Evolutionary conservation across 2,888 invertebrate genomes (phyloP).

Genomic region (Petrolisthes cinctipes): DNA sequence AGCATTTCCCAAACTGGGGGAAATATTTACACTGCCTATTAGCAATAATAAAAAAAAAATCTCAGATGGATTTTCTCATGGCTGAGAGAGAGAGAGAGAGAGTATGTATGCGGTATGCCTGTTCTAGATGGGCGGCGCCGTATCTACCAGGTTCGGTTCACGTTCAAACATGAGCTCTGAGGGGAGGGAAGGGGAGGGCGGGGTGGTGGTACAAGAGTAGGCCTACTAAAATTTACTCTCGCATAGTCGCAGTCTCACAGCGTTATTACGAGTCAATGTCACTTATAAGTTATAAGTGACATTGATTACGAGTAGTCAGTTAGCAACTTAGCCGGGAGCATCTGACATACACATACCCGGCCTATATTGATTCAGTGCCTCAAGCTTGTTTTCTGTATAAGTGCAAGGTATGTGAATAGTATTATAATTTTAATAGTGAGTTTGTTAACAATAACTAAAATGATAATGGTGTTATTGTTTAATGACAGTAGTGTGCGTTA

Average conservation of each 20-base stretch:
- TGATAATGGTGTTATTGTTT: neutral
- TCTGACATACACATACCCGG: conserved; percentile 1
- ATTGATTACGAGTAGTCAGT: conserved; percentile 13
- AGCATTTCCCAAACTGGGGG: neutral
- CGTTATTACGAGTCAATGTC: too few species aligned
- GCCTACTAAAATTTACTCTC: too few species aligned
- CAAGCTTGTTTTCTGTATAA: conserved; percentile 17
- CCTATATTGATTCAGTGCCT: conserved; percentile 12
- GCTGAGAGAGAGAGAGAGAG: neutral
- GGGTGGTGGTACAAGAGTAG: too few species aligned
- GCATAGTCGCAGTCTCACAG: too few species aligned
- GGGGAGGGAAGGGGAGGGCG: conserved; percentile 16
- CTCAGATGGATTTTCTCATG: too few species aligned
- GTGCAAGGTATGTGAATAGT: conserved; percentile 12
- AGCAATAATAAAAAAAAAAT: neutral
- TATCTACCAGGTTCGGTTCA: conserved; percentile 22
- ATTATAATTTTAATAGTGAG: neutral
- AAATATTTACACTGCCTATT: neutral
- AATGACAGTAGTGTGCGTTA: too few species aligned
- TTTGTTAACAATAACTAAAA: neutral
- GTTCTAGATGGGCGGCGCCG: too few species aligned
- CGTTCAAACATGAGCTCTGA: conserved; percentile 19
- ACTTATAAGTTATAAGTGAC: too few species aligned
- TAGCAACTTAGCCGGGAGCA: conserved; percentile 19
- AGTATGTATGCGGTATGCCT: too few species aligned